phyloP scores from a whole-genome alignment of 1,140 invertebrate genomes.

The Hirudo medicinalis region DNA sequence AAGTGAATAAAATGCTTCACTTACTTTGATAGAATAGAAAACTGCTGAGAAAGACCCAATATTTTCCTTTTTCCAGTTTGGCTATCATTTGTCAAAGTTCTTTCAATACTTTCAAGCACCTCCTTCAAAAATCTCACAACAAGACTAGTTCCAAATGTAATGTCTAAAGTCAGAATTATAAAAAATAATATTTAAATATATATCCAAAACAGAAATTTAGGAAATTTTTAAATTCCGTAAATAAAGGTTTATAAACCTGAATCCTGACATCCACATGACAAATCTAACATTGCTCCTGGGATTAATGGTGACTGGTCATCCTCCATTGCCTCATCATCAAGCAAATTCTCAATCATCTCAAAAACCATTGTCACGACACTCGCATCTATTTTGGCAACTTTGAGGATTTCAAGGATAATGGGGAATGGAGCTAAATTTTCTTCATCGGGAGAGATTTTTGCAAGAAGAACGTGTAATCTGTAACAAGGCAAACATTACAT shows the following conservation, averaged over 20 bases:
- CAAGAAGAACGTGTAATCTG: background rate
- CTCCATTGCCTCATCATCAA: background rate
- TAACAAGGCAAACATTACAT: background rate
- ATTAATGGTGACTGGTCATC: background rate
- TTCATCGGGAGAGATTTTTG: background rate
- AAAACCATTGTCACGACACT: background rate
- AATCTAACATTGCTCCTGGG: background rate
- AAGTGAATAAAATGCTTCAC: background rate
- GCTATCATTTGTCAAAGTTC: background rate
- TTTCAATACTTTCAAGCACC: background rate
- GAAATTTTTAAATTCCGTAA: too few relatives aligned
- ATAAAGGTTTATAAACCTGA: background rate
- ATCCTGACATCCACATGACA: background rate
- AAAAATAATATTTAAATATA: background rate
- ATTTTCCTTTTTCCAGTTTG: background rate
- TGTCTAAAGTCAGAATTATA: background rate
- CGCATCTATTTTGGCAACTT: background rate
- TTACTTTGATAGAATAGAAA: slow-evolving; percentile 10
- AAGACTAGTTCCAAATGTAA: background rate
- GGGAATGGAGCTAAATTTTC: background rate
- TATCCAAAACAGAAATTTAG: background rate
- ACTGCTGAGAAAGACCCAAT: background rate
- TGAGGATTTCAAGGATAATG: background rate
- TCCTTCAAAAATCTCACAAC: background rate
- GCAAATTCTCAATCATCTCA: slow-evolving; percentile 6